Evolutionary conservation across 2,113 vertebrate species (phyloP), one percentile per base, ranked within the genome.

Genomic region (Ahaetulla prasina): DNA sequence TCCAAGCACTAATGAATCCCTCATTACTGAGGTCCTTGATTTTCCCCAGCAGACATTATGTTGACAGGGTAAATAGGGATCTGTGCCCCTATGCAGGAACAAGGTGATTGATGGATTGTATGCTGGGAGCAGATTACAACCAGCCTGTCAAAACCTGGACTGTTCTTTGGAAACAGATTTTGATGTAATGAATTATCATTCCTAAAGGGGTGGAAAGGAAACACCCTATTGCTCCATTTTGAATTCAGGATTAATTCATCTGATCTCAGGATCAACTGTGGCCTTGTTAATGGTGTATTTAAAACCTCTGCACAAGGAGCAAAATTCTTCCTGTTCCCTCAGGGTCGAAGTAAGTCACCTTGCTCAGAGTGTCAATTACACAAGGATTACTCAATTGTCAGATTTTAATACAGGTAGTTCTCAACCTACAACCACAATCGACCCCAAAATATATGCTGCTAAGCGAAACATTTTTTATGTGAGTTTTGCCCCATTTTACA

Each of bases 351-450:
- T 80, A 80, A 91, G 30, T 3, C 35, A 57, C 2, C 90, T 95
- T 92, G 63, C 93, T 87, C 16, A 90, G 93, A 92, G 39, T 0
- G 0, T 30, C 91, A 84, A 10, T 0, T 89, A 35, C 54, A 9
- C 53, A 93, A 3, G 47, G 57, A 43, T 87, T 91, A 86, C 92
- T 93, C 55, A 1, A 85, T 60, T 90, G 90, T 91, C 95, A 94
- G 7, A 93, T 94, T 45, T 63, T 63, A 2, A 0, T 35, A 52
- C 0, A 86, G 52, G 1, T 68, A 68, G 12, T 68, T 5, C 12
- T 68, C 14, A 18, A 68, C 12, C 18, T 35, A 68, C 0, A 2
- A 68, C 30, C 63, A 68, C 30, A 68, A 68, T 18, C 35, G 63
- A 68, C 0, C 10, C 57, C 57, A 60, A 60, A 27, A 30, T 60